Evolutionary conservation across 2,888 invertebrate genomes (phyloP).

Genomic region (Anthophora plumipes): DNA sequence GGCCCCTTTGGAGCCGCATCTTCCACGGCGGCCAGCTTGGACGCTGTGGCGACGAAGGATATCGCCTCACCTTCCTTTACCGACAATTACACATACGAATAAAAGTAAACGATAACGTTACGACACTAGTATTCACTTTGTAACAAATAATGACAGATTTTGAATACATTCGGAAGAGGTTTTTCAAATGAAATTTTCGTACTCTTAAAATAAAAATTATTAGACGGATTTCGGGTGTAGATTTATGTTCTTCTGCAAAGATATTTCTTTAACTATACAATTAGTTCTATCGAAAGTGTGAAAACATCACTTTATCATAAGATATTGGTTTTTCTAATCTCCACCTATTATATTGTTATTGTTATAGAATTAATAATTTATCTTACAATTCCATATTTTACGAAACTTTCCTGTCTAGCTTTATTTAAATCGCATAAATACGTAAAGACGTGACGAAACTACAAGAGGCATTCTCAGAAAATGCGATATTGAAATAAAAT

Average conservation of each 20-base stretch:
- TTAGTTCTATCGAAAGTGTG: background rate
- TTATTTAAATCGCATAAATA: background rate
- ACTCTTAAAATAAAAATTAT: no score
- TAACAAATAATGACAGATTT: background rate
- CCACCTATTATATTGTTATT: background rate
- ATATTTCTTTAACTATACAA: no score
- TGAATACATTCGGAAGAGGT: background rate
- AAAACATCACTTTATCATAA: background rate
- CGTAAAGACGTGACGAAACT: background rate
- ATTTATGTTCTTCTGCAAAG: background rate
- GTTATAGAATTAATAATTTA: background rate
- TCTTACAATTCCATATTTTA: background rate
- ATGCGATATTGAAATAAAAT: background rate
- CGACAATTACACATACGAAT: background rate
- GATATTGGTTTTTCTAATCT: background rate
- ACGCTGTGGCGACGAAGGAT: slow-evolving; percentile 85
- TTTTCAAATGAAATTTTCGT: background rate
- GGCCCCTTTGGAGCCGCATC: slow-evolving; percentile 91
- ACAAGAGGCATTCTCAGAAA: background rate
- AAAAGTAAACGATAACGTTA: slow-evolving; percentile 17
- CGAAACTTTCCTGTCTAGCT: background rate
- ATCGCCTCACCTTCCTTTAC: slow-evolving; percentile 84
- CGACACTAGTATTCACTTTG: background rate
- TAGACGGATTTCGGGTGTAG: background rate
- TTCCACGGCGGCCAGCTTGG: slow-evolving; percentile 93